These are phyloP conservation scores for Salvelinus sp. DNA, from an alignment of 2,113 vertebrate species.

Conservation along the genomic window DNA sequence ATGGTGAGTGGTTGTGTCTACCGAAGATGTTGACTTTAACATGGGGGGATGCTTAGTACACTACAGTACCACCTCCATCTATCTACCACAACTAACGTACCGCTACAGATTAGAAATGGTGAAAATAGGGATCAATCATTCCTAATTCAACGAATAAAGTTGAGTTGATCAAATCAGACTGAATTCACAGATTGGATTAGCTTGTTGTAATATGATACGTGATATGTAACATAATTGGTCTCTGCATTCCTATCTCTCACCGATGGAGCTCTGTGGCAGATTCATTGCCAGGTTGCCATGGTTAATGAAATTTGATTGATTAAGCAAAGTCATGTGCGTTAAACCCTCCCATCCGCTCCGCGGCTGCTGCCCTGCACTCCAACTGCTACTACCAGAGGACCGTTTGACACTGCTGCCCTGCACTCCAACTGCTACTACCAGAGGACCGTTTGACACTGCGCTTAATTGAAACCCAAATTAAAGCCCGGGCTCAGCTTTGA, in stretches of 20 bases:
- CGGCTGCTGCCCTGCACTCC: not conserved
- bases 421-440: conserved; percentile 1
- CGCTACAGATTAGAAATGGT: conserved; percentile 29
- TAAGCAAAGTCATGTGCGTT: conserved; percentile 50
- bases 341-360: not conserved
- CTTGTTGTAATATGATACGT: conserved; percentile 57
- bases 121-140: conserved; percentile 60
- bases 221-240: conserved; percentile 62
- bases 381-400: conserved; percentile 30
- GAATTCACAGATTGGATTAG: conserved; percentile 56
- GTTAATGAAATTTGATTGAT: conserved; percentile 64
- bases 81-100: not conserved
- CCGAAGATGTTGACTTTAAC: not conserved
- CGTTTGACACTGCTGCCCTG: conserved; percentile 42
- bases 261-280: conserved; percentile 56
- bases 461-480: conserved; percentile 70
- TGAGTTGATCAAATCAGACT: conserved; percentile 58
- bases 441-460: conserved; percentile 52
- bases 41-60: not conserved
- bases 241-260: conserved; percentile 48
- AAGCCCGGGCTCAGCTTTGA: conserved; percentile 54
- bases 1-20: not conserved
- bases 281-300: conserved; percentile 31
- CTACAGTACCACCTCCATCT: not conserved
- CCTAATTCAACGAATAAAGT: conserved; percentile 59